Percentiles rank a stretch among this genome's conserved stretches.
These are phyloP conservation scores for Microdon myrmicae DNA, from an alignment of 2,888 invertebrate species.

Conservation along the genomic window DNA sequence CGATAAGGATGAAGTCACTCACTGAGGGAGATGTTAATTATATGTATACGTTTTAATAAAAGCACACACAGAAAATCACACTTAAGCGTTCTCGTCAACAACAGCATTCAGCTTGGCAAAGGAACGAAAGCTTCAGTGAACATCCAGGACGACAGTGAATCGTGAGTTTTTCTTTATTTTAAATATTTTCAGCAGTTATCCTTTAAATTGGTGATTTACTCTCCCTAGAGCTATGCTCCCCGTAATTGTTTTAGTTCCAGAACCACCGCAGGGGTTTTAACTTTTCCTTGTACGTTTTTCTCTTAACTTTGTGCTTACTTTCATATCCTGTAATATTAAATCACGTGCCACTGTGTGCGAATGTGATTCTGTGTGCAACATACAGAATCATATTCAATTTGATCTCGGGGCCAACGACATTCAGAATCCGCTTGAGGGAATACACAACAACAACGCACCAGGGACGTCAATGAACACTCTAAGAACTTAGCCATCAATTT, in stretches of 20 bases:
- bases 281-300: constrained; percentile 21
- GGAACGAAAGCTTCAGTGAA: constrained; percentile 5
- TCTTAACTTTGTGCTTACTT: constrained; percentile 39
- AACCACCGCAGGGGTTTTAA: constrained; percentile 40
- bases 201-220: constrained; percentile 40
- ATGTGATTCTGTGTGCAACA: constrained; percentile 2
- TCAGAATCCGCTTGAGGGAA: not conserved
- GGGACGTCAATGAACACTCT: not conserved
- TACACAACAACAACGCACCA: not conserved
- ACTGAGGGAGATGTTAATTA: constrained; percentile 46
- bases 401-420: constrained; percentile 34
- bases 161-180: constrained; percentile 19
- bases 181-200: constrained; percentile 34
- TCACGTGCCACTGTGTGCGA: constrained; percentile 22
- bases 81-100: constrained; percentile 2
- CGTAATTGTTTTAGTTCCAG: constrained; percentile 45
- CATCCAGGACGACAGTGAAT: not conserved
- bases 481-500: constrained; percentile 14
- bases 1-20: constrained; percentile 34
- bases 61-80: too few species aligned
- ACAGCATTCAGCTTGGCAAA: constrained; percentile 24
- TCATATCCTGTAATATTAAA: constrained; percentile 44
- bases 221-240: constrained; percentile 23
- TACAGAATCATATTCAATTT: constrained; percentile 36
- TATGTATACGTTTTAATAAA: constrained; percentile 46